Base-by-base conservation (phyloP, 2,113 vertebrate species). In the Nothoprocta pentlandii region DNA sequence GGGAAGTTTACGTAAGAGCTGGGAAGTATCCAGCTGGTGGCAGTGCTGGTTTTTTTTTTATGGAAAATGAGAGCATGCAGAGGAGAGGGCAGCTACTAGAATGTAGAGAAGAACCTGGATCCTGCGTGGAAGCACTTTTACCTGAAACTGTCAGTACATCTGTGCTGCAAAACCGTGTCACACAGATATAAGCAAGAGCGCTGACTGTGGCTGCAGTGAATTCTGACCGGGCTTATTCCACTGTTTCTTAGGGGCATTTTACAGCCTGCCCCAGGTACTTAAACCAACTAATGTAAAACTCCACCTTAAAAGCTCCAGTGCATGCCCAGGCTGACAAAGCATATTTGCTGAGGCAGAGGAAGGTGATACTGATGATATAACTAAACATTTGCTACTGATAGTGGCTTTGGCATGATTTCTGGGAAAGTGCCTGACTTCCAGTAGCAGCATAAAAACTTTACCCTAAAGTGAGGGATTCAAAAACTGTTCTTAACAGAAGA, bases 131-230 rank as follows among this genome's bases (percentile, higher is more conserved):
- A 85, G 5, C 21, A n/a, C 36, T 85, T 78, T 87, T 85, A 19
- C 17, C n/a, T 69, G 59, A 62, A 92, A 80, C 44, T 93, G 69
- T 79, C 36, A 21, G 39, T 74, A 58, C 68, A 51, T 47, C 68
- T 92, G 44, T 25, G 7, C 44, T 81, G 49, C 62, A 73, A 85
- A 92, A 41, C 54, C 6, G 19, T 49, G 41, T 42, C 36, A 23
- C 30, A 10, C 22, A 23, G 75, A 89, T 54, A 39, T n/a, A 77
- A 30, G 4, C 23, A 12, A 34, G 49, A 28, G 91, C 64, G 32
- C 58, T 87, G 74, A 2, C 47, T 25, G 58, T 4, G 3, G 6
- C 47, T 85, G 39, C 47, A 36, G 32, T 47, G 41, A 58, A 39
- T 73, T 87, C 59, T 76, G 54, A 25, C 51, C 59, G 56, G 69